A percentile compares a stretch with the other conserved stretches of the same genome.
Evolutionary conservation across 2,888 invertebrate species (phyloP).

Genomic region (Meghimatium bilineatum): DNA sequence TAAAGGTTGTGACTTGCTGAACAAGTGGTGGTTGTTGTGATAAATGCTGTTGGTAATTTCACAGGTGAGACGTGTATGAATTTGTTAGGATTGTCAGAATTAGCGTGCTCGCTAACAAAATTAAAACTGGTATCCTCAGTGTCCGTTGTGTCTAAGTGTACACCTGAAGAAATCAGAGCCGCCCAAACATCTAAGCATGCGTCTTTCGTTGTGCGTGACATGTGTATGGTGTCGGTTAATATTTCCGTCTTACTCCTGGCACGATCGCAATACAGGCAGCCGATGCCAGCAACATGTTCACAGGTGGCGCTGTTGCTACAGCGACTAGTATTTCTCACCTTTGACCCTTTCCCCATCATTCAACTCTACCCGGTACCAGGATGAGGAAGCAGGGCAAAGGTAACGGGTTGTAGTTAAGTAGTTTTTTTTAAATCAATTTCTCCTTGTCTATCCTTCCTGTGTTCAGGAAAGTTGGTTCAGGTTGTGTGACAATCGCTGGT

Average conservation of each 20-base stretch:
- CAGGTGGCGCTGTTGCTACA: conserved; percentile 11
- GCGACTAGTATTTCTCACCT: neutral
- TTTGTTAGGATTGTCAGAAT: neutral
- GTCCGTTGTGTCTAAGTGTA: neutral
- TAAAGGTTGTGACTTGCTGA: neutral
- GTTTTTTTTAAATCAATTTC: neutral
- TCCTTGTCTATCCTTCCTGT: neutral
- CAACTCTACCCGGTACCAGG: neutral
- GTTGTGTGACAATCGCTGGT: no score
- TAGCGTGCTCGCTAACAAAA: neutral
- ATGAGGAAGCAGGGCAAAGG: neutral
- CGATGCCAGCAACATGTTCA: neutral
- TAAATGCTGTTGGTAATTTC: neutral
- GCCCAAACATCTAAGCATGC: neutral
- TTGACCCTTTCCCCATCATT: neutral
- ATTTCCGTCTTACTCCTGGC: neutral
- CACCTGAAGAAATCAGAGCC: neutral
- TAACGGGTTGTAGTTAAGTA: neutral
- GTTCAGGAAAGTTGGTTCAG: no score
- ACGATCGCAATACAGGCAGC: neutral
- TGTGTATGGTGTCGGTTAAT: neutral
- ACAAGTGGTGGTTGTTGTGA: neutral
- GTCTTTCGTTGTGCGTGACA: neutral
- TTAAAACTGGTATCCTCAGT: neutral
- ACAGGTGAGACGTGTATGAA: neutral